Conservation (phyloP, 2,797 vertebrate species). For the Bovichtus variegatus region DNA sequence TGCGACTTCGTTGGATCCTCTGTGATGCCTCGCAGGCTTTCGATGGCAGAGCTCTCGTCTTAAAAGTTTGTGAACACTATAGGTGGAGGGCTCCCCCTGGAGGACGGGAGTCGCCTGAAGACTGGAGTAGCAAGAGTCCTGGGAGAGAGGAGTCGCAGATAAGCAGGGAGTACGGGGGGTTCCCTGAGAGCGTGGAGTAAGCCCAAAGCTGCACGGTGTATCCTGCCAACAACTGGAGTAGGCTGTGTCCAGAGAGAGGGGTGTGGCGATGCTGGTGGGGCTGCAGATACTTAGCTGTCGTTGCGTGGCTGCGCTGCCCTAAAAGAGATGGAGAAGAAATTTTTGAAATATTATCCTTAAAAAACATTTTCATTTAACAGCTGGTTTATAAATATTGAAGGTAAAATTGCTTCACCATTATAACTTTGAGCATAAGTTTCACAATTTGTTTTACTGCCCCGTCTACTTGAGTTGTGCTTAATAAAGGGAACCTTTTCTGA, state of each 20-base stretch:
- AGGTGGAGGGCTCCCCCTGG: slow-evolving; percentile 73
- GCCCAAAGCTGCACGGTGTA: slow-evolving; percentile 94
- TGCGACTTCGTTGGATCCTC: slow-evolving; percentile 64
- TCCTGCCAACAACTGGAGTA: slow-evolving; percentile 97
- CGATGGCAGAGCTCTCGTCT: slow-evolving; percentile 87
- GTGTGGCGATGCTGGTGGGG: slow-evolving; percentile 90
- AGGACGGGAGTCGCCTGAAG: slow-evolving; percentile 86
- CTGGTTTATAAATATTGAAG: not conserved
- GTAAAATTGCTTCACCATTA: not conserved
- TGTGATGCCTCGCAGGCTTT: slow-evolving; percentile 87
- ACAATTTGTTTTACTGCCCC: too few species aligned
- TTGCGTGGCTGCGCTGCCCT: slow-evolving; percentile 85
- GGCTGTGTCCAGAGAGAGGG: slow-evolving; percentile 97
- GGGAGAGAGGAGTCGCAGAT: slow-evolving; percentile 90
- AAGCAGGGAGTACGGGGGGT: slow-evolving; percentile 92
- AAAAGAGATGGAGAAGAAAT: slow-evolving; percentile 11
- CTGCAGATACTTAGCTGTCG: slow-evolving; percentile 77
- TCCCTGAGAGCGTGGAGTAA: slow-evolving; percentile 92
- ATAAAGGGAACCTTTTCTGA: too few species aligned
- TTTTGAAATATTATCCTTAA: not conserved
- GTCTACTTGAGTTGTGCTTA: too few species aligned
- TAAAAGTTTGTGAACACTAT: slow-evolving; percentile 62
- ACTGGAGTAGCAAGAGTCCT: slow-evolving; percentile 92
- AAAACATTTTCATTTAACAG: not conserved
- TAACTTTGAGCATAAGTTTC: too few species aligned